Evolutionary conservation across 2,888 invertebrate genomes (phyloP).

Genomic region (Lampropteryx suffumata): DNA sequence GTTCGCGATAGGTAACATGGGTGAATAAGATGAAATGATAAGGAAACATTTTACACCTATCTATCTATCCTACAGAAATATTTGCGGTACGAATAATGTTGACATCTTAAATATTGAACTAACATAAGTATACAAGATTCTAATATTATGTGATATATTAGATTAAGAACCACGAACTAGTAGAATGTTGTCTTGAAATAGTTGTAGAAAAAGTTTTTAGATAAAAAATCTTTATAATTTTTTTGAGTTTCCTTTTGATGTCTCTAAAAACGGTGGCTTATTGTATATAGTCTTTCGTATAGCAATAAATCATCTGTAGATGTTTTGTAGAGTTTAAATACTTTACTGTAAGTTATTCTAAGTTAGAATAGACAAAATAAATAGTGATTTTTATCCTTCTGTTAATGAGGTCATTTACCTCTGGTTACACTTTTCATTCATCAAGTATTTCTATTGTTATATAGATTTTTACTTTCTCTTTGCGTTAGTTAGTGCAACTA

Average conservation of each 20-base stretch:
- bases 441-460: slow-evolving; percentile 23
- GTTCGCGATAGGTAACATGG: background rate
- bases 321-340: slow-evolving; percentile 46
- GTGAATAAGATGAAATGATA: background rate
- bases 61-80: background rate
- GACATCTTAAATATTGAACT: background rate
- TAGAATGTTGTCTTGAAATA: slow-evolving; percentile 54
- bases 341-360: slow-evolving; percentile 40
- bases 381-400: slow-evolving; percentile 16
- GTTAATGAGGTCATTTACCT: slow-evolving; percentile 20
- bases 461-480: slow-evolving; percentile 26
- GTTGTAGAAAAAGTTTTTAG: slow-evolving; percentile 37
- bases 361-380: slow-evolving; percentile 21
- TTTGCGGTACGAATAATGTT: too few species aligned
- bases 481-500: slow-evolving; percentile 37
- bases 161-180: slow-evolving; percentile 57
- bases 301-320: slow-evolving; percentile 68
- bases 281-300: slow-evolving; percentile 62
- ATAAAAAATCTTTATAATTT: slow-evolving; percentile 43
- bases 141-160: slow-evolving; percentile 79
- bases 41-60: too few species aligned
- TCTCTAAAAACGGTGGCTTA: slow-evolving; percentile 53
- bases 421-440: slow-evolving; percentile 23
- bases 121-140: slow-evolving; percentile 70
- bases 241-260: slow-evolving; percentile 64